phyloP scores from a whole-genome alignment of 2,888 invertebrate genomes.

The Camponotus fellah region DNA sequence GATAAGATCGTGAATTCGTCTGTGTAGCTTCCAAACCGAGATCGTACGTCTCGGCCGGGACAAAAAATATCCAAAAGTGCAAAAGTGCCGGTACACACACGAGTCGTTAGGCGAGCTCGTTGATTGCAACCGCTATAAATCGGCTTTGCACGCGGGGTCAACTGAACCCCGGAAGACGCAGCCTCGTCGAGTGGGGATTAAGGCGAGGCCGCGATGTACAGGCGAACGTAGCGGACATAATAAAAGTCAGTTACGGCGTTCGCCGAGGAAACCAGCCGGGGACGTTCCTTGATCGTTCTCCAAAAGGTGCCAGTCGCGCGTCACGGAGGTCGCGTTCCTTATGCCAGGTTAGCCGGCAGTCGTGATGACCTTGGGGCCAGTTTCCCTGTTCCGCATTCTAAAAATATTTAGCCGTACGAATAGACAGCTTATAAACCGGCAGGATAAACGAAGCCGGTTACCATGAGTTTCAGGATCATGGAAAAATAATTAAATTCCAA shows the following conservation, averaged over 20 bases:
- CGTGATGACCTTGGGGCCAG: conserved; percentile 71
- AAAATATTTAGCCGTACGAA: conserved; percentile 72
- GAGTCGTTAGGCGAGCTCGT: conserved; percentile 22
- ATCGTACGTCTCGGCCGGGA: not conserved
- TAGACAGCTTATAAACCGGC: not conserved
- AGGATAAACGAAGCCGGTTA: conserved; percentile 1
- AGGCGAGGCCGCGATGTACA: conserved; percentile 69
- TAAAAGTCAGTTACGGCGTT: conserved; percentile 65
- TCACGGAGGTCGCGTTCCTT: conserved; percentile 65
- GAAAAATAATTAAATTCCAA: conserved; percentile 24
- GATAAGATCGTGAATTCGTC: conserved; percentile 39
- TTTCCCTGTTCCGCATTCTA: conserved; percentile 80
- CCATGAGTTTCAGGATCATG: not conserved
- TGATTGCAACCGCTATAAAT: conserved; percentile 58
- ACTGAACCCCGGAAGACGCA: conserved; percentile 67
- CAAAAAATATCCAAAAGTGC: not conserved
- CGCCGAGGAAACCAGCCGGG: conserved; percentile 40
- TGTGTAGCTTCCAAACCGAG: not conserved
- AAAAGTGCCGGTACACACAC: conserved; percentile 27
- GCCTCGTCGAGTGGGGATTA: conserved; percentile 62
- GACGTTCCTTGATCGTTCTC: conserved; percentile 72
- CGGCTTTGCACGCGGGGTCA: conserved; percentile 66
- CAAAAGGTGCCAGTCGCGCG: conserved; percentile 69
- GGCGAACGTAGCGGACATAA: conserved; percentile 68
- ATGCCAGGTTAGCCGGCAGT: conserved; percentile 57